Conservation (phyloP, 2,113 vertebrate species). For the Tricholaema leucomelas region DNA sequence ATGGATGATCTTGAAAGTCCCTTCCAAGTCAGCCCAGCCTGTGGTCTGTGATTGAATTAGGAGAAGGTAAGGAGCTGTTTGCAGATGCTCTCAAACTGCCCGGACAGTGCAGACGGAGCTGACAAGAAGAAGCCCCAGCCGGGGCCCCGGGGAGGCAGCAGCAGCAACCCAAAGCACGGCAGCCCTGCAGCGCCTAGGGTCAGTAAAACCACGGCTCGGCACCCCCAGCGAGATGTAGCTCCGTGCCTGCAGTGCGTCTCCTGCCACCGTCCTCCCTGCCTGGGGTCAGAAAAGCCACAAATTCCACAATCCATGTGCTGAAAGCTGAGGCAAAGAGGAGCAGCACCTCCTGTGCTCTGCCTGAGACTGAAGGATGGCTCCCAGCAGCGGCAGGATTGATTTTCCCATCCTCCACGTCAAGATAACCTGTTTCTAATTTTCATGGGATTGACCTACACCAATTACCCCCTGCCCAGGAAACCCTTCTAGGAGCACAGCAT, state of each 20-base stretch:
- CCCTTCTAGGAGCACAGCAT: not conserved
- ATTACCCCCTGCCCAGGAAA: not conserved
- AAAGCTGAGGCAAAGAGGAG: not conserved
- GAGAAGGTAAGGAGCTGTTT: not conserved
- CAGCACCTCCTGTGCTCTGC: not conserved
- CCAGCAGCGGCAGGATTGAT: conserved; percentile 8
- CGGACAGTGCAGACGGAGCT: not conserved
- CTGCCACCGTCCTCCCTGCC: conserved; percentile 73
- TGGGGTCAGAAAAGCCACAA: conserved; percentile 69
- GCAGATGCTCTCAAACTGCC: not conserved
- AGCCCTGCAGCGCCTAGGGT: not conserved
- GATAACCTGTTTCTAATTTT: conserved; percentile 47
- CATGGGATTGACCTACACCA: conserved; percentile 22
- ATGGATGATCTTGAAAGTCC: too few species aligned
- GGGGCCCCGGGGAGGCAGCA: not conserved
- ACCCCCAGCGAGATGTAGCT: not conserved
- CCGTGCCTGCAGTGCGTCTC: conserved; percentile 73
- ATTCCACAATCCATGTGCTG: conserved; percentile 12
- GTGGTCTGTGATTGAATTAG: not conserved
- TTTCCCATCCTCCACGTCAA: conserved; percentile 5
- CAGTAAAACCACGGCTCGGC: not conserved
- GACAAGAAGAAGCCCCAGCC: not conserved
- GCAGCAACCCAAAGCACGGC: not conserved
- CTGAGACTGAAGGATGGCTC: conserved; percentile 7
- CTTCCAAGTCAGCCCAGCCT: too few species aligned